Base-by-base conservation (phyloP, 2,113 vertebrate species). In the Siniperca chuatsi region DNA sequence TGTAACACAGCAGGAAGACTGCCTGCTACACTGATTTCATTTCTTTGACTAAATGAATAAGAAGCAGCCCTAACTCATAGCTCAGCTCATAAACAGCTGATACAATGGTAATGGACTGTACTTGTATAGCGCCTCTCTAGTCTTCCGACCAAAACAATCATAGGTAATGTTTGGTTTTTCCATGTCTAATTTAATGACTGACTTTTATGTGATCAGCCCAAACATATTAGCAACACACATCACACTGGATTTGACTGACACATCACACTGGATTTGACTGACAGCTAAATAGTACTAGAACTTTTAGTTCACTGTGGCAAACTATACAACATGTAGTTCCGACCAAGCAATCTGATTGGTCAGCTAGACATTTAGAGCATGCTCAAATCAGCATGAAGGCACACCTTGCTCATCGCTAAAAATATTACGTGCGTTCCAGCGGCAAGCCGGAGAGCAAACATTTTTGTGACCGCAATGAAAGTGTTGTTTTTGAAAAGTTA, bases 31-130 rank as follows among this genome's bases (percentile, higher is more conserved):
- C 29, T 1, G 35, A 33, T 75, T 82, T 75, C 15, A 29, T 68
- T 55, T 73, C 65, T 67, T 72, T 64, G 12, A 52, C 75, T 82
- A 66, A 68, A 68, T 82, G 55, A 85, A 76, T 21, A 72, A 46
- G 60, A 57, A 82, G 25, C 61, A 40, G 62, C 67, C 82, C 44
- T 61, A 75, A 71, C 23, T 21, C 1, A 29, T 29, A 29, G 29
- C 29, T 29, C 29, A 57, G 55, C 61, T 42, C 46, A 3, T 1
- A 25, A 8, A 69, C 33, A 25, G 46, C 25, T 40, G 12, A 60
- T 12, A 29, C 29, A 29, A 29, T 2, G 29, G 29, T 29, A 29
- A 29, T 29, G 29, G 29, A 29, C 29, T 29, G 29, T 29, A 29
- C 29, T 29, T 29, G 29, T 29, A 29, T 29, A 2, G 29, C 29